Base-by-base conservation (phyloP, 2,888 invertebrate species). In the Myathropa florea region DNA sequence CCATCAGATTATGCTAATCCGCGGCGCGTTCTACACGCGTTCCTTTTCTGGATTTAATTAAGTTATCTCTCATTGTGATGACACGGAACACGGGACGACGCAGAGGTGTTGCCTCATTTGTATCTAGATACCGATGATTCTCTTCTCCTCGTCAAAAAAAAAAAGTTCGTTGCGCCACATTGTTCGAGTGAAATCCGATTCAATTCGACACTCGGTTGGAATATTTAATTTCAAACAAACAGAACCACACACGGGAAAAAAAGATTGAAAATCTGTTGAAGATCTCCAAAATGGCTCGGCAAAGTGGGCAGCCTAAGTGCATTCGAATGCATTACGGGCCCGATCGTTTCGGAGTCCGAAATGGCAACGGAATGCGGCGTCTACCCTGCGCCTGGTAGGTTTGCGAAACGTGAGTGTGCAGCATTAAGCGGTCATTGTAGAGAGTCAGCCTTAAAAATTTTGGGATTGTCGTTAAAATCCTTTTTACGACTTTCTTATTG, bases 1-100 rank as follows among this genome's bases (percentile, higher is more conserved):
- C 81, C 80, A 80, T 84, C 75, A 63, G 67, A 76, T 84, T 84
- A 84, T 84, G 80, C 24, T 46, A 84, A 84, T 84, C 80, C 46
- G 9, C 21, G 24, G 75, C 57, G 23, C 57, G 23, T 26, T 75
- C 28, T 55, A 67, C 33, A 33, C 46, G 33, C 26, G 39, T 67
- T 73, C 24, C 26, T 67, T 55, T 78, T 78, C 70, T 78, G 63
- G 36, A 55, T 70, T 78, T 70, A 78, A 78, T 78, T 57, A 78
- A 78, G 70, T 64, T 30, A 46, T 78, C 64, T 78, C 64, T 71
- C 63, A 64, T 78, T 53, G 23, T 63, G 36, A 36, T 36, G 53
- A 77, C 60, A 33, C 18, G 10, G 21, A 4, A 61, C 21, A 60
- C 39, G 4, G 60, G 18, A 60, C 39, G 18, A 60, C 39, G 24